Percentiles rank a stretch among this genome's conserved stretches.
These are phyloP conservation scores for Schizaphis graminum DNA, from an alignment of 2,888 invertebrate species.

Conservation along the genomic window DNA sequence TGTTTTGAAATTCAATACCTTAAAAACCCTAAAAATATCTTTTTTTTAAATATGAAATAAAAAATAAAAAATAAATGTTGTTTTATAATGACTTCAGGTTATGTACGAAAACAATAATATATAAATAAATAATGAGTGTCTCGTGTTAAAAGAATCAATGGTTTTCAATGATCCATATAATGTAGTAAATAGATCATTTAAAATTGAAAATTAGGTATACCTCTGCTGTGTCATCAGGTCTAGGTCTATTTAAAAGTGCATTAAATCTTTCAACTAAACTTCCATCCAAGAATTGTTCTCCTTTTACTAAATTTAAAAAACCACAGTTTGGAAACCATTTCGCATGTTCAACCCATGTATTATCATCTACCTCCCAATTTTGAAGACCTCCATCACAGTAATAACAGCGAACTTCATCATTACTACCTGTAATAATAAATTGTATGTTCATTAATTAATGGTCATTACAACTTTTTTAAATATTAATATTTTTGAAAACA, in stretches of 20 bases:
- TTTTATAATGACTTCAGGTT: background rate
- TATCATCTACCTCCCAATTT: constrained; percentile 91
- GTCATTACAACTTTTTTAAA: background rate
- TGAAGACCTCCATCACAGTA: constrained; percentile 93
- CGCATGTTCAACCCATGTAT: constrained; percentile 95
- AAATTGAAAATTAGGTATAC: constrained; percentile 10
- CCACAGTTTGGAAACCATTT: constrained; percentile 93
- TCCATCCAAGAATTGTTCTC: constrained; percentile 81
- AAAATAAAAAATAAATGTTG: background rate
- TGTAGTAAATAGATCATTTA: background rate
- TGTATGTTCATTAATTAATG: constrained; percentile 69
- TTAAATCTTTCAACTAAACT: constrained; percentile 60
- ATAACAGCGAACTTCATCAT: constrained; percentile 84
- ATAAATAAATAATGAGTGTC: background rate
- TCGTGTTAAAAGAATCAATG: background rate
- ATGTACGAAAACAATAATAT: background rate
- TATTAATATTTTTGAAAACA: background rate
- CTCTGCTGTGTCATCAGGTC: constrained; percentile 27
- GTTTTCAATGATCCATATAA: background rate
- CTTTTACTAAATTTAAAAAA: constrained; percentile 85
- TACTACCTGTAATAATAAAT: constrained; percentile 75
- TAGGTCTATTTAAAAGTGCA: constrained; percentile 55
- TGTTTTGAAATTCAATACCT: background rate
- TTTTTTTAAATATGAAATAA: no score
- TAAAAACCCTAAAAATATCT: background rate